phyloP scores from a whole-genome alignment of 1,140 invertebrate genomes.

The Schlechtendalia chinensis region DNA sequence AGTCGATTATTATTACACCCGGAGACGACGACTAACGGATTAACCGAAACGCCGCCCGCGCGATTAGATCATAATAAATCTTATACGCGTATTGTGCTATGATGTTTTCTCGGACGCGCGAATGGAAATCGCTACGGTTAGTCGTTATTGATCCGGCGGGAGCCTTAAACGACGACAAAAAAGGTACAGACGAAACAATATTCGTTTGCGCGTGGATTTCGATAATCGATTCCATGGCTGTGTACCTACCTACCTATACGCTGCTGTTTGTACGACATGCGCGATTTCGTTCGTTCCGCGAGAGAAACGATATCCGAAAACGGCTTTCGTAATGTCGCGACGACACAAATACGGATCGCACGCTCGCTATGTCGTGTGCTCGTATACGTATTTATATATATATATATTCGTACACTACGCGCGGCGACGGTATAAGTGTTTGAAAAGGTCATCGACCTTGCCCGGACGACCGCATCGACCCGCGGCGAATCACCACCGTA shows the following conservation, averaged over 20 bases:
- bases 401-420: background rate
- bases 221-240: background rate
- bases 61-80: too few species aligned
- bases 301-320: conserved; percentile 35
- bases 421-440: background rate
- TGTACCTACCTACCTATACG: too few species aligned
- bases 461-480: conserved; percentile 45
- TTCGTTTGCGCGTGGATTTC: background rate
- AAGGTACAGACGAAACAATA: background rate
- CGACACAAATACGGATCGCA: background rate
- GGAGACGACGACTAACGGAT: background rate
- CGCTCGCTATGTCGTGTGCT: background rate
- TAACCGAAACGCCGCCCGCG: conserved; percentile 1
- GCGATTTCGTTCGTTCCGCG: background rate
- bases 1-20: conserved; percentile 24
- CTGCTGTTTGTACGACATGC: too few species aligned
- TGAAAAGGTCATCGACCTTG: conserved; percentile 43
- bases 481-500: conserved; percentile 4
- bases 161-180: too few species aligned
- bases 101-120: too few species aligned
- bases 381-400: background rate
- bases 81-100: too few species aligned
- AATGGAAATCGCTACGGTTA: background rate
- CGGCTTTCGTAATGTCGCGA: conserved; percentile 9
- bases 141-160: background rate